Base-by-base conservation (phyloP, 1,140 invertebrate species). In the Ylistrum balloti region DNA sequence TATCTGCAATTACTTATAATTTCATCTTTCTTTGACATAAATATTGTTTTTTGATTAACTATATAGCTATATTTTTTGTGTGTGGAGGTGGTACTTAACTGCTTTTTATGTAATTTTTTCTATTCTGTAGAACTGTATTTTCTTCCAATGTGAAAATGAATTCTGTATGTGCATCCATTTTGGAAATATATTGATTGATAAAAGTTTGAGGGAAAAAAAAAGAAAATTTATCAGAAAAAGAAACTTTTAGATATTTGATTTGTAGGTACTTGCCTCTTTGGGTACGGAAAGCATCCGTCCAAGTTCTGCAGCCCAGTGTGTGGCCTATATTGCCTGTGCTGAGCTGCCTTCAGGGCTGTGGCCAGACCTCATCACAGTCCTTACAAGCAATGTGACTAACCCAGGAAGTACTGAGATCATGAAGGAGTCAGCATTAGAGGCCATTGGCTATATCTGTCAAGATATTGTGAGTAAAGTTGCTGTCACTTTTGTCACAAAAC, bases 251-350 rank as follows among this genome's bases (percentile, higher is more conserved):
- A 38, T 38, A 5, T 38, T 33, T 85, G 34, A 33, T 33, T 94
- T 93, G 86, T 95, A 99, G 98, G 98, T 99, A 94, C 97, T 99
- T 93, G 97, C 97, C 94, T 98, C 99, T 20, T 97, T 99, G 89
- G 99, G 99, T 87, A 99, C 99, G 87, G 99, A 99, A 97, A 98
- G 98, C 90, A 98, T 97, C 90, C 97, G 99, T 90, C 97, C 99
- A 0, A 99, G 99, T 94, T 99, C 99, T 90, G 99, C 99, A 22
- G 99, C 99, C 2, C 99, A 99, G 96, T 99, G 99, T 97, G 98
- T 99, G 35, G 99, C 99, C 15, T 99, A 99, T 96, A 98, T 99
- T 90, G 99, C 99, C 15, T 98, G 99, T 85, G 98, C 98, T 33
- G 99, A 99, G 97, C 97, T 99, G 87, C 98, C 99, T 2, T 97